Base-by-base conservation (phyloP, 1,140 invertebrate species). In the Spodoptera frugiperda region DNA sequence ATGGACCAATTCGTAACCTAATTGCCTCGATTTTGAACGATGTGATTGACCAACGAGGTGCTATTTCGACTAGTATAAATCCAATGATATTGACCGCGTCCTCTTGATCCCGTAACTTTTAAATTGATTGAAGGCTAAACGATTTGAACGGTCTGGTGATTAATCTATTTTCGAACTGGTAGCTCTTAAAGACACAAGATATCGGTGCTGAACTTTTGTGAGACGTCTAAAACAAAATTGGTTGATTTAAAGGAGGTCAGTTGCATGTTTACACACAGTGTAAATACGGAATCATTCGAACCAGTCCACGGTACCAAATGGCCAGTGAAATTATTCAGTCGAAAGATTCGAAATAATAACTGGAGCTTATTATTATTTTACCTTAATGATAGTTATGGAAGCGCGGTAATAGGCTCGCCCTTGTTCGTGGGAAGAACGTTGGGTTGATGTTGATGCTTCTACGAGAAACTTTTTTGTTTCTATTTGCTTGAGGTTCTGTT, bases 371-470 rank as follows among this genome's bases (percentile, higher is more conserved):
- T 89, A 86, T 87, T 89, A 85, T 92, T 89, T 87, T 85, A 79
- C 68, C 83, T 86, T 92, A 91, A 92, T 91, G 84, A 92, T 89
- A 90, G 87, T 82, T 82, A 86, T 87, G 81, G 81, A 79, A 83
- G 72, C 67, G 70, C 49, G 84, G 86, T 89, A 87, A 87, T 89
- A 85, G 82, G 81, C 77, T 80, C 78, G 78, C 81, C 80, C 81
- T 55, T 59, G 70, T 67, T 82, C 89, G 89, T 90, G 90, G 84
- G 89, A 92, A 92, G 78, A 80, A 61, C 55, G 55, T 46, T 33
- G 63, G 72, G 73, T 74, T 80, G 57, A 77, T 14, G 71, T 80
- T 83, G 83, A 73, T 49, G 25, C 48, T 49, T 78, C 14, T 75
- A 76, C 61, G 71, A 55, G 73, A 67, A 72, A 15, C 57, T 78